Percentiles rank a stretch among this genome's conserved stretches.
These are phyloP conservation scores for Cyaniris semiargus DNA, from an alignment of 2,888 invertebrate species.

Conservation along the genomic window DNA sequence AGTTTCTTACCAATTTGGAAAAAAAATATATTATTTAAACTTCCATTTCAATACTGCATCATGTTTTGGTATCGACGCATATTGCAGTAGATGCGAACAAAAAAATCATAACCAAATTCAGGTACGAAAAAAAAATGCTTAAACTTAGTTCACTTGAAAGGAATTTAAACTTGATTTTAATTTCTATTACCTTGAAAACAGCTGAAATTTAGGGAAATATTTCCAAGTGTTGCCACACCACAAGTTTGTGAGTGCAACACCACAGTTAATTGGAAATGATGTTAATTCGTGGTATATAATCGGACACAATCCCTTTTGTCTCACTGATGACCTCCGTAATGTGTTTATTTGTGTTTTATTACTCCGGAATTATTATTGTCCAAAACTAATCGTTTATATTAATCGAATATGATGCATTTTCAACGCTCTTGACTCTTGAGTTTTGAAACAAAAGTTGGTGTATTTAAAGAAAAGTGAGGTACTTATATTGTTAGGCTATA, in stretches of 20 bases:
- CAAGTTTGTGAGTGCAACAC: constrained; percentile 37
- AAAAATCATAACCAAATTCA: no score
- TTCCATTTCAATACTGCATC: no score
- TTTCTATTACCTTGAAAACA: no score
- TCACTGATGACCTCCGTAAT: constrained; percentile 24
- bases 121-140: no score
- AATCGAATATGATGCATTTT: constrained; percentile 2
- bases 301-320: constrained; percentile 33
- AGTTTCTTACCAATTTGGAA: no score
- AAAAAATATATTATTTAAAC: no score
- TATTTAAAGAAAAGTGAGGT: no score
- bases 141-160: no score
- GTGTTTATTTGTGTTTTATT: constrained; percentile 36
- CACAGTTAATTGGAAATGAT: constrained; percentile 49
- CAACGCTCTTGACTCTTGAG: background rate
- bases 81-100: no score
- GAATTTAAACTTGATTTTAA: no score
- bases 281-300: constrained; percentile 45
- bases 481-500: no score
- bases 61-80: no score
- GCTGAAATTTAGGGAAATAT: background rate
- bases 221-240: background rate
- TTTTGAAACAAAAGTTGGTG: background rate
- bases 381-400: constrained; percentile 6
- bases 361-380: constrained; percentile 34